These are phyloP conservation scores for Aphodius sticticus DNA, from an alignment of 2,888 invertebrate species.

Conservation along the genomic window DNA sequence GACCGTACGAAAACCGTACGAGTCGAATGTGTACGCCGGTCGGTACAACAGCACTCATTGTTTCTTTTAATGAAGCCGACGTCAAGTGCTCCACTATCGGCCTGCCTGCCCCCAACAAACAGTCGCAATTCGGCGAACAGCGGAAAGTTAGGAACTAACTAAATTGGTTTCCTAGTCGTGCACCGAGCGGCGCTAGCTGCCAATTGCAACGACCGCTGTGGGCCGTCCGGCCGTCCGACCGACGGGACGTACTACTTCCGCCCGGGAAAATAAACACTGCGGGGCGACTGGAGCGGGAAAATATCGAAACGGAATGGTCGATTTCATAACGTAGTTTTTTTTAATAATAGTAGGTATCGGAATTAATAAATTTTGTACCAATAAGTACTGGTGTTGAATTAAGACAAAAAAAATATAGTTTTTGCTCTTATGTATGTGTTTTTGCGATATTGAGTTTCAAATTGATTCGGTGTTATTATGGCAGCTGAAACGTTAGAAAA, in stretches of 20 bases:
- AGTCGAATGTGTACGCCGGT: background rate
- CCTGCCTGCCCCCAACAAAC: background rate
- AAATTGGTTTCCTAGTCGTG: background rate
- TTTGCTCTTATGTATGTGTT: too few relatives aligned
- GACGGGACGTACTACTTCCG: background rate
- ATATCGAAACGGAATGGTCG: too few relatives aligned
- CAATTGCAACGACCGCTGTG: conserved; percentile 9
- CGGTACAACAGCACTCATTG: background rate
- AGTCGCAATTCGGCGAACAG: background rate
- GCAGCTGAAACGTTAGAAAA: too few relatives aligned
- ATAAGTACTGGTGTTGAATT: too few relatives aligned
- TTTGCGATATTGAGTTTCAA: too few relatives aligned
- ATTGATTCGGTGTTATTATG: too few relatives aligned
- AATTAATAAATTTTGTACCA: too few relatives aligned
- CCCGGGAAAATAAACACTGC: background rate
- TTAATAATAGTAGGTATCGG: too few relatives aligned
- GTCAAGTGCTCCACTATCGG: background rate
- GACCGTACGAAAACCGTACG: background rate
- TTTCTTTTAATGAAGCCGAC: conserved; percentile 4
- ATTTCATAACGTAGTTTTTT: too few relatives aligned
- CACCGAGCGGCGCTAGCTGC: conserved; percentile 7
- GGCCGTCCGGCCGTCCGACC: background rate
- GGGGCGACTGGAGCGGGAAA: too few relatives aligned
- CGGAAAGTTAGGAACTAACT: background rate
- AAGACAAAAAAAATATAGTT: too few relatives aligned